Evolutionary conservation across 2,113 vertebrate genomes (phyloP).

Genomic region (Dendrocopos noguchii): DNA sequence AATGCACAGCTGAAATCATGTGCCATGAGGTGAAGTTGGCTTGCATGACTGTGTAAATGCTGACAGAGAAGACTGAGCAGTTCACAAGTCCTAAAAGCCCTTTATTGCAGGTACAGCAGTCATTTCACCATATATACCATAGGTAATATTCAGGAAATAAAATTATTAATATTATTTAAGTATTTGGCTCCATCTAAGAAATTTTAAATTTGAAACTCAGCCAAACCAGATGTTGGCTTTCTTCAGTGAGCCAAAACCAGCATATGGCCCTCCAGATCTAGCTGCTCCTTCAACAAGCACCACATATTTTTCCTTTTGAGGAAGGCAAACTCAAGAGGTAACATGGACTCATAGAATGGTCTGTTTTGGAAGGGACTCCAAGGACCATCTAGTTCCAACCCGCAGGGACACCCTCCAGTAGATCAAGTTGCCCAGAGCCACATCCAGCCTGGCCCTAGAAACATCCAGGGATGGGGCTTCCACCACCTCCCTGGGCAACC

Average conservation of each 20-base stretch:
- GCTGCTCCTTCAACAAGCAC: neutral
- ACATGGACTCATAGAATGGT: too few relatives aligned
- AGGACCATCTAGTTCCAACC: too few relatives aligned
- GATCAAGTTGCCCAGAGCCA: too few relatives aligned
- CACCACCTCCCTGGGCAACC: too few relatives aligned
- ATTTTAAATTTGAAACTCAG: slow-evolving; percentile 51
- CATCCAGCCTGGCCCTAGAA: too few relatives aligned
- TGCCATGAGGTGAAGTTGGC: slow-evolving; percentile 51
- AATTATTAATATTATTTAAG: slow-evolving; percentile 57
- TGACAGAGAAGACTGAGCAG: slow-evolving; percentile 33
- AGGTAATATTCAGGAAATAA: slow-evolving; percentile 59
- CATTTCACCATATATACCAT: slow-evolving; percentile 5
- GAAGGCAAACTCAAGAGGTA: neutral
- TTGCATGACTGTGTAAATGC: neutral
- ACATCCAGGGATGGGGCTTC: too few relatives aligned
- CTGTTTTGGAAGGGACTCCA: too few relatives aligned
- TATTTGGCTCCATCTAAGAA: slow-evolving; percentile 53
- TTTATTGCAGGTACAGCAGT: slow-evolving; percentile 41
- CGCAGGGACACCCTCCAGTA: too few relatives aligned
- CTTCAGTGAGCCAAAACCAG: slow-evolving; percentile 43
- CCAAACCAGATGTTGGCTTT: slow-evolving; percentile 34
- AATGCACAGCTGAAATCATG: slow-evolving; percentile 20
- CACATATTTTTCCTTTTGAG: slow-evolving; percentile 1
- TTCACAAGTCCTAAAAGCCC: slow-evolving; percentile 1
- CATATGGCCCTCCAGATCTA: slow-evolving; percentile 27